phyloP scores from a whole-genome alignment of 2,797 vertebrate genomes.

The Euphonia xanthogaster region DNA sequence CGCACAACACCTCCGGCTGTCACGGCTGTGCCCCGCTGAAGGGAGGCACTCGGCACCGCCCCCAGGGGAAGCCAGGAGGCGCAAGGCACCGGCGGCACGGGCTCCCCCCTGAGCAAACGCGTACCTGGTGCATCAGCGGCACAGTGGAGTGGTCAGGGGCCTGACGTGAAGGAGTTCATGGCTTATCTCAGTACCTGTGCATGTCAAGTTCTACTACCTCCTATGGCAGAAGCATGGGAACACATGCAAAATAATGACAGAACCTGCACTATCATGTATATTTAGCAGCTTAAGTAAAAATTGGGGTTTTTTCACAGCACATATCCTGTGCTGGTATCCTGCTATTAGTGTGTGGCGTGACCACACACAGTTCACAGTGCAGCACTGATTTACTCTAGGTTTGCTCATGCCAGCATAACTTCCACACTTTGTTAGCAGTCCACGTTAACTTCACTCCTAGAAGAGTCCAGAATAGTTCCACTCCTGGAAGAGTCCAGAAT shows the following conservation, averaged over 20 bases:
- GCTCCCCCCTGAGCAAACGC: neutral
- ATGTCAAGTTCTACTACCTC: neutral
- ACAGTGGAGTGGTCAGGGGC: accelerated
- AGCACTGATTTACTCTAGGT: neutral
- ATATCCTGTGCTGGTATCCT: too few species aligned
- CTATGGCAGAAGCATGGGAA: neutral
- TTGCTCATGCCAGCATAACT: neutral
- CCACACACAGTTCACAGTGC: accelerated
- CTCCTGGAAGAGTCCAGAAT: neutral
- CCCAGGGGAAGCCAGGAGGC: neutral
- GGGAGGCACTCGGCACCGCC: too few species aligned
- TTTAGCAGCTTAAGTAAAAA: neutral
- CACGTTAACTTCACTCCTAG: neutral
- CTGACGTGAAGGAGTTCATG: neutral
- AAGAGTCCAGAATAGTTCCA: neutral
- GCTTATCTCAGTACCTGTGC: neutral
- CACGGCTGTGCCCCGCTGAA: accelerated
- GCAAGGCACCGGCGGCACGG: accelerated
- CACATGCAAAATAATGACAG: neutral
- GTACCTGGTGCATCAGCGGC: accelerated
- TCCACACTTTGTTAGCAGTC: neutral
- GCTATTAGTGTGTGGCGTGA: accelerated
- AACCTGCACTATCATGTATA: accelerated
- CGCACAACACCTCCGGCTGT: accelerated
- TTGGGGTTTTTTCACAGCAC: accelerated